A percentile compares a stretch with the other conserved stretches of the same genome.
phyloP scores from a whole-genome alignment of 2,888 invertebrate species.

The Eudemis profundana region DNA sequence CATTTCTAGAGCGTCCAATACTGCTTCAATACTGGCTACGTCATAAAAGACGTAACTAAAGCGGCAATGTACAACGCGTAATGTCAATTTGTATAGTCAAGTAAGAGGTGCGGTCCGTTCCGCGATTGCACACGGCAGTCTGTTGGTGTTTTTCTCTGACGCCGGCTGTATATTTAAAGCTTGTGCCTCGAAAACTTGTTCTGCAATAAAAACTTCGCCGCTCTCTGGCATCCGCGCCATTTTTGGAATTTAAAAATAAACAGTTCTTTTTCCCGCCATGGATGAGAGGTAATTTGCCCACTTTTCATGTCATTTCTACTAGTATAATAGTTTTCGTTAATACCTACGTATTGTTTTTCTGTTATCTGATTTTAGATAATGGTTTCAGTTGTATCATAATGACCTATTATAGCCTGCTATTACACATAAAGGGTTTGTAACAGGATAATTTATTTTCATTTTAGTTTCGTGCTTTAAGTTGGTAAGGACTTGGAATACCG shows the following conservation, averaged over 20 bases:
- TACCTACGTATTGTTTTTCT: slow-evolving; percentile 28
- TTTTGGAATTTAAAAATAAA: slow-evolving; percentile 50
- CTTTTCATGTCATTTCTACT: slow-evolving; percentile 14
- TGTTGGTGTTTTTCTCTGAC: slow-evolving; percentile 65
- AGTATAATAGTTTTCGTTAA: slow-evolving; percentile 14
- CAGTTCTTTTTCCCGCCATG: slow-evolving; percentile 60
- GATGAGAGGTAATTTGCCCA: slow-evolving; percentile 62
- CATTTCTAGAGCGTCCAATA: neutral
- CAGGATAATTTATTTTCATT: slow-evolving; percentile 61
- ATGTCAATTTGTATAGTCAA: slow-evolving; percentile 6
- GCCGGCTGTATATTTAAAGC: slow-evolving; percentile 65
- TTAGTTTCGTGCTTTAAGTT: slow-evolving; percentile 69
- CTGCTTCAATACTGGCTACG: neutral
- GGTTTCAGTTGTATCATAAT: slow-evolving; percentile 45
- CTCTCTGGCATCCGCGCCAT: slow-evolving; percentile 18
- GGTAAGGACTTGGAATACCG: slow-evolving; percentile 60
- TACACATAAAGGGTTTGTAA: slow-evolving; percentile 46
- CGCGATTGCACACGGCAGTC: slow-evolving; percentile 65
- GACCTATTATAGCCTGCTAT: slow-evolving; percentile 39
- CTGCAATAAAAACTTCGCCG: slow-evolving; percentile 35
- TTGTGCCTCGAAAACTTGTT: slow-evolving; percentile 62
- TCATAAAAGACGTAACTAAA: slow-evolving; percentile 20
- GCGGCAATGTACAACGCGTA: slow-evolving; percentile 37
- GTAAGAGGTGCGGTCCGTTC: slow-evolving; percentile 48
- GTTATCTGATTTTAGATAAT: slow-evolving; percentile 46